Conservation (phyloP, 1,140 invertebrate species). For the Lepidurus apus region DNA sequence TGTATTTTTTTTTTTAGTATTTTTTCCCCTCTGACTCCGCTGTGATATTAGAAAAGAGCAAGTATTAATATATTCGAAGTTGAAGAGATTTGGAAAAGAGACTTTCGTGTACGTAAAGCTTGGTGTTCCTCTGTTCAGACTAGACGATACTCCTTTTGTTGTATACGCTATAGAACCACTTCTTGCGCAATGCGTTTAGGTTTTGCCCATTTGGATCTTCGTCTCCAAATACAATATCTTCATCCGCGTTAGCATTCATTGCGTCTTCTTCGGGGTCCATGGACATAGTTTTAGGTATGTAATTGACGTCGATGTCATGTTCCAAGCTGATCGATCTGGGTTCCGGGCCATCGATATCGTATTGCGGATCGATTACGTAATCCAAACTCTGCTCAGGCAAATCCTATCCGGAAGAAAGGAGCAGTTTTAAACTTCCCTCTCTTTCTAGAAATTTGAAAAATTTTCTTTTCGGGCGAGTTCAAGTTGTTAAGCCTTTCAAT, state of each 20-base stretch:
- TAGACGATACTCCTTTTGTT: neutral
- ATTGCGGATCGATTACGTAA: neutral
- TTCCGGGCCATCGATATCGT: neutral
- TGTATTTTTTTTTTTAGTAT: neutral
- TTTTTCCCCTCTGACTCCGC: neutral
- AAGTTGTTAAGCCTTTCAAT: too few relatives aligned
- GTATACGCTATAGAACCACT: neutral
- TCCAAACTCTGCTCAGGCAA: neutral
- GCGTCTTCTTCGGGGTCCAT: neutral
- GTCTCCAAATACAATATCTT: neutral
- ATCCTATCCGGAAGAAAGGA: neutral
- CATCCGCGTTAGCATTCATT: neutral
- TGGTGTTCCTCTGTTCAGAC: neutral
- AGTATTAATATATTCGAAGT: too few relatives aligned
- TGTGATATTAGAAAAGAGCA: constrained; percentile 2
- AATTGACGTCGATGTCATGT: constrained; percentile 11
- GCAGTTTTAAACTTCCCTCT: too few relatives aligned
- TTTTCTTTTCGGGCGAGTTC: too few relatives aligned
- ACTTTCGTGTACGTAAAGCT: neutral
- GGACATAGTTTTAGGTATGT: neutral
- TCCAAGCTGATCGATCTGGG: neutral
- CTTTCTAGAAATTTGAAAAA: too few relatives aligned
- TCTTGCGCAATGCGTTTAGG: neutral
- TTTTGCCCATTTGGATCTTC: neutral
- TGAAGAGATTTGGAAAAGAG: neutral